Evolutionary conservation across 2,888 invertebrate genomes (phyloP), one percentile per base, ranked within the genome.

Genomic region (Trisateles emortualis): DNA sequence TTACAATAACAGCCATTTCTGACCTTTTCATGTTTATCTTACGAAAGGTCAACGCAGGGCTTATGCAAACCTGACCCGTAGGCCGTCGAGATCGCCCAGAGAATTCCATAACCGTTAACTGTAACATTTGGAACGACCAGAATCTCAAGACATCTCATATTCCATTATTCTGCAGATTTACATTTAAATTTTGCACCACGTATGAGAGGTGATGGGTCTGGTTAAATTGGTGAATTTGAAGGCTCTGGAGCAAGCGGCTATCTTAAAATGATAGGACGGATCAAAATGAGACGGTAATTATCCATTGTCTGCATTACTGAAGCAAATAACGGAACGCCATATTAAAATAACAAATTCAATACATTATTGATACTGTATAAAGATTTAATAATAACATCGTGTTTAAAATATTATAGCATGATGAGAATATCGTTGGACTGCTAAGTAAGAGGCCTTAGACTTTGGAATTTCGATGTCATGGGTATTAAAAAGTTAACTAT

Each of bases 51-150:
- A 69, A 60, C 69, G 62, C 52, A 67, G 55, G 65, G 64, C 66
- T 71, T 71, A 61, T 68, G 70, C 72, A 68, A 68, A 76, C 80
- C 77, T 83, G 83, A 84, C 85, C 86, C 79, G 81, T 79, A 79
- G 75, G 69, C 75, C 74, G 52, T 49, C 46, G 78, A 77, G 79
- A 82, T 81, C 74, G 78, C 76, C 71, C 72, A 66, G 70, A 76
- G 78, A 80, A 81, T 78, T 78, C 84, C 81, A 76, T 74, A 78
- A 65, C 68, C 53, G 72, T 64, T 72, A 68, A 72, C 60, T 70
- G 73, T 72, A 79, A 78, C 79, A 81, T 76, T 70, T 70, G 52
- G 53, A 58, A 41, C 59, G 59, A 53, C 80, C 78, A 77, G 30
- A 47, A 2, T 68, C 54, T 33, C 9, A 10, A 55, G 78, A 72